phyloP scores from a whole-genome alignment of 2,797 vertebrate genomes.

The Sebastes taczanowskii region DNA sequence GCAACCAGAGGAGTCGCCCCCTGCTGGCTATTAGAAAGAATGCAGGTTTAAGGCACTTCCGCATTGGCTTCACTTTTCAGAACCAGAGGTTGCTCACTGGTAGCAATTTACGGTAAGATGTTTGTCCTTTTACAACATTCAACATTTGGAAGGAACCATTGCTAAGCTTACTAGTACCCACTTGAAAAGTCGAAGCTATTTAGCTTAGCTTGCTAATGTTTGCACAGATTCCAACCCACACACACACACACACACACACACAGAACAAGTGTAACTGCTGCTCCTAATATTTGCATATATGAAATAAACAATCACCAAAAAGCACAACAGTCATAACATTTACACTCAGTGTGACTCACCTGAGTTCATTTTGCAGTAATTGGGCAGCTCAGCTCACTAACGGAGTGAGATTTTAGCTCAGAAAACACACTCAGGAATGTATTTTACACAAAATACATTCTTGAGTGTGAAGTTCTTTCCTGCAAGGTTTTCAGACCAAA shows the following conservation, averaged over 20 bases:
- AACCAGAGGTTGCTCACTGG: no score
- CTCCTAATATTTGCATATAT: not conserved
- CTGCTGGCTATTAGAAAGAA: no score
- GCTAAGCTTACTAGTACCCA: not conserved
- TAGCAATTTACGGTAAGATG: not conserved
- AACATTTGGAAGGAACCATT: not conserved
- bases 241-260: not conserved
- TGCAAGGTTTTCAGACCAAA: constrained; percentile 46
- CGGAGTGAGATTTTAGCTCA: constrained; percentile 11
- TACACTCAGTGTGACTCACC: constrained; percentile 11
- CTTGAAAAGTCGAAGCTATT: not conserved
- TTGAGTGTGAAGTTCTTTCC: constrained; percentile 15
- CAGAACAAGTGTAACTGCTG: not conserved
- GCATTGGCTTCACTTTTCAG: no score
- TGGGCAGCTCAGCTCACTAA: constrained; percentile 34
- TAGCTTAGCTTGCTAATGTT: not conserved
- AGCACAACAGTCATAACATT: constrained; percentile 19
- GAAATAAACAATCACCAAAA: constrained; percentile 20
- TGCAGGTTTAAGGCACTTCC: no score
- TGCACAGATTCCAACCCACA: not conserved
- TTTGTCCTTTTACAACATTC: not conserved
- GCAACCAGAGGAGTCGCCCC: no score
- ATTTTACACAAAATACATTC: constrained; percentile 41
- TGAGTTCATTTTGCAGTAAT: constrained; percentile 48
- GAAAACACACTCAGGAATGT: constrained; percentile 23